Evolutionary conservation across 2,888 invertebrate species (phyloP), one percentile per base, ranked within the genome.

Genomic region (Zygogramma bicolorata): DNA sequence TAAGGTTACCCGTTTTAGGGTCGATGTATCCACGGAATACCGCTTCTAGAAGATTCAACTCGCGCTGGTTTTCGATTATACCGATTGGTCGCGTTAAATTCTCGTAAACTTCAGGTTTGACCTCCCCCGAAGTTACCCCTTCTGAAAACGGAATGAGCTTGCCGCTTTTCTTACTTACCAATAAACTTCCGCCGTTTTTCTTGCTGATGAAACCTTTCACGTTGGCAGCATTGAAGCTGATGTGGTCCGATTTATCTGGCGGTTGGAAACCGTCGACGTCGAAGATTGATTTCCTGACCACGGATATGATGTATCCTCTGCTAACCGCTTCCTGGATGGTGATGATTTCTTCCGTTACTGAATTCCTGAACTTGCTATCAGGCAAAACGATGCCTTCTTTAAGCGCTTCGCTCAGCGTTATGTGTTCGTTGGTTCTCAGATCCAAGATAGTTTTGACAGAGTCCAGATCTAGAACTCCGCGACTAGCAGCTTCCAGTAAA

Each of bases 211-310:
- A 89, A 77, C 94, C 94, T 82, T 93, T 93, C 71, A 92, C 90
- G 74, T 94, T 88, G 42, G 96, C 96, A 73, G 92, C 90, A 86
- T 96, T 96, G 82, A 97, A 93, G 77, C 95, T 95, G 80, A 97
- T 90, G 84, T 93, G 94, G 84, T 95, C 94, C 40, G 92, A 93
- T 62, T 93, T 93, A 81, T 93, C 91, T 0, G 94, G 93, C 86
- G 96, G 95, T 84, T 93, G 94, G 84, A 97, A 95, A 68, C 95
- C 97, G 80, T 97, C 96, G 74, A 98, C 95, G 85, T 97, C 95
- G 84, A 97, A 97, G 79, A 97, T 94, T 1, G 95, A 95, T 86
- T 94, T 94, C 84, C 95, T 94, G 4, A 94, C 92, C 20, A 97
- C 94, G 0, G 96, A 96, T 27, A 94, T 94, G 70, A 98, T 94